Base-by-base conservation (phyloP, 1,140 invertebrate species). In the Magallana gigas region DNA sequence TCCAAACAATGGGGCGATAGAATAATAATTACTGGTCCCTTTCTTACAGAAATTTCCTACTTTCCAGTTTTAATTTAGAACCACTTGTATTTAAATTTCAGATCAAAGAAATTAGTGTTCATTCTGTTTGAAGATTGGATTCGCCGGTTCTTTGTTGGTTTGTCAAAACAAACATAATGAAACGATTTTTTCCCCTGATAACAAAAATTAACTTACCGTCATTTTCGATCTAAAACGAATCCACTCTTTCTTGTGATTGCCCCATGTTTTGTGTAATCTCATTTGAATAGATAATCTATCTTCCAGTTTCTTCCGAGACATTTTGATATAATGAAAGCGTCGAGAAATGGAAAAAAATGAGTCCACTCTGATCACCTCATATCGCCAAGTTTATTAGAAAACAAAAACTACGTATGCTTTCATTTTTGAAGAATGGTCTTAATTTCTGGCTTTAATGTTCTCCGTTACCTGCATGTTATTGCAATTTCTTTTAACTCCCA, bases 71-170 rank as follows among this genome's bases (percentile, higher is more conserved):
- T 29, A 29, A 18, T 76, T 76, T 1, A 76, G 36, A 11, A 76
- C 68, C 68, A 76, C 68, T 76, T 76, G 68, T 76, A 76, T 76
- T 76, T 76, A 76, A 76, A 76, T 76, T 76, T 76, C 29, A 23
- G 68, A 76, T 76, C 68, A 76, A 76, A 76, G 68, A 76, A 76
- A 76, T 76, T 76, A 76, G 23, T 76, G 18, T 76, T 76, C 23
- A 76, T 76, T 76, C 68, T 76, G 18, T 29, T 11, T 8, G 36
- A 23, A 76, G 68, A 76, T 76, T 29, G 68, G 36, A 76, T 29
- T 76, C 8, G 36, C 36, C 29, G 68, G 11, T 1, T 23, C 23
- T 71, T 76, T 76, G 68, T 76, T 29, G 68, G 23, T 12, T 12
- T 29, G 36, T 76, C 36, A 48, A 76, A 18, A 36, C 68, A 23